These are phyloP conservation scores for Phaenicophaeus curvirostris DNA, from an alignment of 2,797 vertebrate genomes.

Conservation along the genomic window DNA sequence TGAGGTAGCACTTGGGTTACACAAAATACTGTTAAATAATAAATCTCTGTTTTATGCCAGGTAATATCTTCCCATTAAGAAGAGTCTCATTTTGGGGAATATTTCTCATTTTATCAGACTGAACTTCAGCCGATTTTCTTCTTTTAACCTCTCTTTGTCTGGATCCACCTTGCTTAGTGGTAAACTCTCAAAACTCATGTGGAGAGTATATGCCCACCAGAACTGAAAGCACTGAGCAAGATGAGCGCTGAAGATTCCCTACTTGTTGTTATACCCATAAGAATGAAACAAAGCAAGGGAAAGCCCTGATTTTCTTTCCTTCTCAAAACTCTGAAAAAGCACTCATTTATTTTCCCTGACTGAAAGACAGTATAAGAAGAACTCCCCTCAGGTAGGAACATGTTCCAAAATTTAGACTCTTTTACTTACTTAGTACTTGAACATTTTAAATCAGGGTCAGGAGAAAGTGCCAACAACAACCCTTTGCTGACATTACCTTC, in stretches of 20 bases:
- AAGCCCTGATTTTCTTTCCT: not conserved
- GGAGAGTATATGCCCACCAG: not conserved
- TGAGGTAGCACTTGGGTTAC: not conserved
- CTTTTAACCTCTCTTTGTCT: conserved; percentile 35
- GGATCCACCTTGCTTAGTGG: not conserved
- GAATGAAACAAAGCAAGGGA: conserved; percentile 8
- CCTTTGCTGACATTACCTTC: conserved; percentile 29
- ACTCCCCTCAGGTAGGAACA: not conserved
- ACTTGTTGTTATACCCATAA: not conserved
- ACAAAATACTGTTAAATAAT: conserved; percentile 20
- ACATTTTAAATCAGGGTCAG: conserved; percentile 1
- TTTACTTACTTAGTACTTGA: not conserved
- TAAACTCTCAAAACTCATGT: conserved; percentile 12
- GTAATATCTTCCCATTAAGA: conserved; percentile 30
- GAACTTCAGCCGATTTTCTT: conserved; percentile 46
- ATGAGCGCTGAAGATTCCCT: not conserved
- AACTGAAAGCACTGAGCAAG: conserved; percentile 18
- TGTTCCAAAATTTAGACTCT: not conserved
- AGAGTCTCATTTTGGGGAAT: conserved; percentile 16
- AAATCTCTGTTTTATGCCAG: conserved; percentile 11
- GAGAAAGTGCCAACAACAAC: conserved; percentile 18
- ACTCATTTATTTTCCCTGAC: not conserved
- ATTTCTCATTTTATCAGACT: conserved; percentile 53
- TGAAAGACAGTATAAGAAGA: not conserved
- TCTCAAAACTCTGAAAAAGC: not conserved